Base-by-base conservation (phyloP, 37 sponge, comb jelly and placozoan genomes). In the Cliona cf. orientalis region DNA sequence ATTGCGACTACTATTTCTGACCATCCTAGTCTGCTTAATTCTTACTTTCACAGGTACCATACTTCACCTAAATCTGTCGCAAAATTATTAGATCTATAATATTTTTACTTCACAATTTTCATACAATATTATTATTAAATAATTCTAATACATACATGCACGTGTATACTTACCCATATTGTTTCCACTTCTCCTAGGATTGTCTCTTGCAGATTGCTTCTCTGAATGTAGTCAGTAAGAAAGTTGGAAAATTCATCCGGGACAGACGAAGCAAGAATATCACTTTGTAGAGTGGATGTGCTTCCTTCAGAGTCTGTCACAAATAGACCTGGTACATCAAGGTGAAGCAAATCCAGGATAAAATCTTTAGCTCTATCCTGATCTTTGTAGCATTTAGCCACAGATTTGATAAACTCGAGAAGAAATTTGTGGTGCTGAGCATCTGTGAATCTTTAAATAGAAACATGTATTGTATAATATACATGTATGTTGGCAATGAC, bases 341-440 rank as follows among this genome's bases (percentile, higher is more conserved):
- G 62, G 12, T 39, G 25, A 41, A 86, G 56, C 29, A 86, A 42
- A 59, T 86, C 71, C 33, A 86, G 46, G 6, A 86, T 72, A 67
- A 86, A 86, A 21, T 79, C 57, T 32, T 72, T 71, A 35, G 80
- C 60, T 56, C 73, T 46, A 28, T 74, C 28, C 25, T 78, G 72
- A 12, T 34, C 55, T 3, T 62, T 56, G 63, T 86, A 86, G 66
- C 62, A 72, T 17, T 43, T 39, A 31, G 53, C 79, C 42, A 78
- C 80, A 6, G 62, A 72, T 46, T 43, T 79, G 26, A 86, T 43
- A 33, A 86, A 86, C 17, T 79, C 86, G 28, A 86, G 73, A 14
- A 86, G 71, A 56, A 86, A 79, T 0, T 42, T 63, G 61, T 86
- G 79, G 46, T 86, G 65, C 33, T 79, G 44, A 2, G 80, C 80